These are phyloP conservation scores for Arvicanthis niloticus DNA, from an alignment of 2,113 vertebrate genomes.

Conservation along the genomic window DNA sequence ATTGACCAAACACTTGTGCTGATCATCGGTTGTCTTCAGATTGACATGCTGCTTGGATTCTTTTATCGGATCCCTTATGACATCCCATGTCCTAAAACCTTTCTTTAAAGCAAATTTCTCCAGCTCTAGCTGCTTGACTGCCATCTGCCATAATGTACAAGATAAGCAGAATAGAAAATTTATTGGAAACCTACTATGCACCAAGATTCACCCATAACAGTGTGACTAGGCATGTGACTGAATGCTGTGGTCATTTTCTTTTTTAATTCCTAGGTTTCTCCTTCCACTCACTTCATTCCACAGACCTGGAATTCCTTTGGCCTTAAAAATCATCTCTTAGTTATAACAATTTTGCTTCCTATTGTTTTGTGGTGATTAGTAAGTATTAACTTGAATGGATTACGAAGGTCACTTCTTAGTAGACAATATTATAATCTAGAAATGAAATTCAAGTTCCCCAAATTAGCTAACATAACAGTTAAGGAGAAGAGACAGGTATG, in stretches of 20 bases:
- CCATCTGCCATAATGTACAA: not conserved
- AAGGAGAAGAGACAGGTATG: conserved; percentile 19
- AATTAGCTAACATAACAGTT: not conserved
- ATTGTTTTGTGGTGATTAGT: not conserved
- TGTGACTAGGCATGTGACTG: not conserved
- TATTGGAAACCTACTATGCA: conserved; percentile 9
- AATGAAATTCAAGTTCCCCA: conserved; percentile 16
- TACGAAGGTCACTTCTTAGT: not conserved
- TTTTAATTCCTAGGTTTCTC: conserved; percentile 51
- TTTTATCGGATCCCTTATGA: conserved; percentile 5
- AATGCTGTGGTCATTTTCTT: conserved; percentile 3
- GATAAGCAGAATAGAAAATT: conserved; percentile 3
- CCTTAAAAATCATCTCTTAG: conserved; percentile 28
- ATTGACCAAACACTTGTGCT: not conserved
- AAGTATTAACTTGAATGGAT: conserved; percentile 17
- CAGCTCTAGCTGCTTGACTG: not conserved
- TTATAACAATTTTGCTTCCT: conserved; percentile 14
- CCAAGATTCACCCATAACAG: not conserved
- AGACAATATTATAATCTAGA: conserved; percentile 35
- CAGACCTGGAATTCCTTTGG: not conserved
- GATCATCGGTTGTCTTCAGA: not conserved
- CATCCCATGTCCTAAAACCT: conserved; percentile 17
- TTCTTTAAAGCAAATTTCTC: conserved; percentile 24
- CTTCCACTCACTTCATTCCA: not conserved
- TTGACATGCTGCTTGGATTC: conserved; percentile 11